Percentiles rank a stretch among this genome's conserved stretches.
These are phyloP conservation scores for Oceanodroma tethys DNA, from an alignment of 2,113 vertebrate genomes.

Conservation along the genomic window DNA sequence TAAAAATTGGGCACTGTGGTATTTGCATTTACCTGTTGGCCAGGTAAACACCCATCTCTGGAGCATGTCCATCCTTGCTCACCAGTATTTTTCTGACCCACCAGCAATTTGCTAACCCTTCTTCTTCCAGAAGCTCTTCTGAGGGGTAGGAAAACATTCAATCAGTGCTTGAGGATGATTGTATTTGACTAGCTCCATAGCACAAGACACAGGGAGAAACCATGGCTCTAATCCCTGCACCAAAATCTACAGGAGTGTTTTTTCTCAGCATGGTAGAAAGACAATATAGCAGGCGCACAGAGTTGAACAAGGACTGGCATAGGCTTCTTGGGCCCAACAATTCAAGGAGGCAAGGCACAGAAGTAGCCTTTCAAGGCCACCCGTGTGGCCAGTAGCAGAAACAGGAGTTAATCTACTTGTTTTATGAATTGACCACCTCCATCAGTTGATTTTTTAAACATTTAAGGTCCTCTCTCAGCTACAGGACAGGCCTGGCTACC, in stretches of 20 bases:
- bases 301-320: neutral
- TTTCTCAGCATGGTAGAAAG: neutral
- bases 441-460: neutral
- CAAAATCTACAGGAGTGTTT: neutral
- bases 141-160: neutral
- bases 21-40: neutral
- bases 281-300: neutral
- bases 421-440: neutral
- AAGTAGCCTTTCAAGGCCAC: neutral
- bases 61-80: neutral
- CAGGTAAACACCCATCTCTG: neutral
- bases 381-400: neutral
- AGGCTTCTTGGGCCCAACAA: too few relatives aligned
- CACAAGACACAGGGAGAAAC: neutral
- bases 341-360: neutral
- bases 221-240: rapidly evolving
- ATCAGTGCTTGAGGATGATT: neutral
- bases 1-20: neutral
- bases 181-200: neutral
- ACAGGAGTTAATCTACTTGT: neutral
- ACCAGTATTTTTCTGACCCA: neutral
- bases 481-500: neutral
- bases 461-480: neutral
- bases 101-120: neutral
- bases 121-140: neutral